A percentile compares a stretch with the other conserved stretches of the same genome.
phyloP scores from a whole-genome alignment of 2,888 invertebrate species.

The Lochmaea crataegi region DNA sequence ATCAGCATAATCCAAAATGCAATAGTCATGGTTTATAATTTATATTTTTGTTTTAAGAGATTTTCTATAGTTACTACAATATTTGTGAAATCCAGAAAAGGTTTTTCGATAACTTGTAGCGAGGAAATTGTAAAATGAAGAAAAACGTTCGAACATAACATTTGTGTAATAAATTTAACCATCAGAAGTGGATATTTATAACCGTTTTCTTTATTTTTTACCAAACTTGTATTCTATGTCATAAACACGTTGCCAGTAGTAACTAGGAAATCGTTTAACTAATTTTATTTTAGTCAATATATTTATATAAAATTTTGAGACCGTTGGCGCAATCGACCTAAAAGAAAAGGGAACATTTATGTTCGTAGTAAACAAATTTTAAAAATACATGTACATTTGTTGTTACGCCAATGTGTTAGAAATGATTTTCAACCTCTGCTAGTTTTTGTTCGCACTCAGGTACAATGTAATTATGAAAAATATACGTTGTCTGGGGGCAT shows the following conservation, averaged over 20 bases:
- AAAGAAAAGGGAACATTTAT: background rate
- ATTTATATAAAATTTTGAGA: background rate
- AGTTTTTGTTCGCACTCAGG: conserved; percentile 56
- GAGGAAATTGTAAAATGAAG: background rate
- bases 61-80: conserved; percentile 14
- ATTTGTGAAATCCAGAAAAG: background rate
- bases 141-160: background rate
- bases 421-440: conserved; percentile 35
- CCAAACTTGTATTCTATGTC: background rate
- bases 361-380: conserved; percentile 8
- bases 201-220: background rate
- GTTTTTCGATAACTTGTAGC: background rate
- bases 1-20: background rate
- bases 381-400: conserved; percentile 23
- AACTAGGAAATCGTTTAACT: conserved; percentile 1
- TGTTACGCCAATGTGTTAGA: conserved; percentile 41
- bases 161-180: too few relatives aligned
- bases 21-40: conserved; percentile 28
- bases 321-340: background rate
- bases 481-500: conserved; percentile 4
- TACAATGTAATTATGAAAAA: conserved; percentile 37
- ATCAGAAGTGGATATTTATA: background rate
- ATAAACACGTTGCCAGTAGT: conserved; percentile 11
- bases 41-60: conserved; percentile 31
- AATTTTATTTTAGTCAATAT: conserved; percentile 12